phyloP scores from a whole-genome alignment of 1,140 invertebrate genomes.

The Bombus ignitus region DNA sequence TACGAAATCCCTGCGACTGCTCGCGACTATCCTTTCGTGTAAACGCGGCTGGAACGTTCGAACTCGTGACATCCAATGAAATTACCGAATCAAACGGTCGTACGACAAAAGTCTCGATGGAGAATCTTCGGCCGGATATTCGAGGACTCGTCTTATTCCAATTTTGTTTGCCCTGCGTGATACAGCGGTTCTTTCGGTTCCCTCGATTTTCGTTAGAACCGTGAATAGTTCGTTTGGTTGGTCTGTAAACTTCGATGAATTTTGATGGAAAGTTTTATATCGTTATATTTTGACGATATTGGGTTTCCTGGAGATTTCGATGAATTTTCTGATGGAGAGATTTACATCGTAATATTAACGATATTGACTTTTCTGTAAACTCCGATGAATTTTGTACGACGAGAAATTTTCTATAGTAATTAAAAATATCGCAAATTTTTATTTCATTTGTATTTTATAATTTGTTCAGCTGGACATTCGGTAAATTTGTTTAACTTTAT shows the following conservation, averaged over 20 bases:
- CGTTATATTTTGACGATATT: no score
- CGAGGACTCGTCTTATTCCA: background rate
- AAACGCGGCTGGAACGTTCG: background rate
- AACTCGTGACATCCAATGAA: conserved; percentile 6
- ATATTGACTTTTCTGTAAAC: no score
- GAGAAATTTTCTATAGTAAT: no score
- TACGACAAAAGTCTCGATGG: conserved; percentile 24
- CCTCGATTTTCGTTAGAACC: no score
- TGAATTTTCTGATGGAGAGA: background rate
- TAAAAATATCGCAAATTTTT: no score
- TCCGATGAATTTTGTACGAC: no score
- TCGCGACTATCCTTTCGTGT: conserved; percentile 33
- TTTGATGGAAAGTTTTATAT: background rate
- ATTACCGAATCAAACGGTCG: conserved; percentile 32
- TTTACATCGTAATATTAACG: no score
- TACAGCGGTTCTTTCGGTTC: no score
- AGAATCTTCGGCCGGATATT: conserved; percentile 26
- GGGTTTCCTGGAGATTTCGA: background rate
- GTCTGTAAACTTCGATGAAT: background rate
- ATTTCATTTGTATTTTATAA: no score
- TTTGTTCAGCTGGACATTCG: no score
- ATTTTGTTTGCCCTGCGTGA: background rate
- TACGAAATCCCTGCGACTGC: conserved; percentile 36
- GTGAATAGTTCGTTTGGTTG: no score
- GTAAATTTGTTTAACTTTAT: no score